Base-by-base conservation (phyloP, 2,888 invertebrate species). In the Drosophila mimetica region DNA sequence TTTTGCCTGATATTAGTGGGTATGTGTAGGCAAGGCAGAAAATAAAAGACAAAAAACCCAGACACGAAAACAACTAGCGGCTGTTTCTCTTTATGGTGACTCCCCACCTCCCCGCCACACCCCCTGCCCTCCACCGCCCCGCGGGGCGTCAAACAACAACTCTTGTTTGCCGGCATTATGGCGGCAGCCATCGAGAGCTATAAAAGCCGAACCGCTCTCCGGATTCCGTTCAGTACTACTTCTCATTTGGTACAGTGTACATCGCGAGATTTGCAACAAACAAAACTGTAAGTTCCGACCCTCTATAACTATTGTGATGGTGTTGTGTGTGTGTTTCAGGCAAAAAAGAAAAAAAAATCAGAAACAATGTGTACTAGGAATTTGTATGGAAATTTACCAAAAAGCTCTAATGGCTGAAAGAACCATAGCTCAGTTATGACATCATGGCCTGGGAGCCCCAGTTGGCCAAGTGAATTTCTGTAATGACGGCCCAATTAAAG, bases 201-300 rank as follows among this genome's bases (percentile, higher is more conserved):
- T 84, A 84, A 86, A 87, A 83, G 67, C 25, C 20, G 20, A 28
- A 11, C 41, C 34, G 20, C 76, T 80, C 71, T 66, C 48, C 53
- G 58, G 30, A 52, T 25, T n/a, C 41, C 20, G 61, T 69, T 66
- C 81, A 84, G 73, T 83, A 48, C 60, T 70, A 71, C 60, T 79
- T 79, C 61, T 61, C 73, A 58, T 71, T 79, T 74, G 63, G 80
- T 83, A 76, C 86, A 77, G 88, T 77, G 88, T 71, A 70, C 78
- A 59, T 42, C 72, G 74, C 46, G 59, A 51, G 30, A 39, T 65
- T 47, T 11, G 7, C 60, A 60, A 50, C 75, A 77, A 61, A 18
- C 14, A 39, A 72, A 70, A 73, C 59, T 39, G 88, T 87, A 87
- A 87, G 88, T 81, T 53, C 37, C 22, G 8, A 16, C n/a, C 7